Percentiles rank a stretch among this genome's conserved stretches.
These are phyloP conservation scores for Grapholita molesta DNA, from an alignment of 1,140 invertebrate species.

Conservation along the genomic window DNA sequence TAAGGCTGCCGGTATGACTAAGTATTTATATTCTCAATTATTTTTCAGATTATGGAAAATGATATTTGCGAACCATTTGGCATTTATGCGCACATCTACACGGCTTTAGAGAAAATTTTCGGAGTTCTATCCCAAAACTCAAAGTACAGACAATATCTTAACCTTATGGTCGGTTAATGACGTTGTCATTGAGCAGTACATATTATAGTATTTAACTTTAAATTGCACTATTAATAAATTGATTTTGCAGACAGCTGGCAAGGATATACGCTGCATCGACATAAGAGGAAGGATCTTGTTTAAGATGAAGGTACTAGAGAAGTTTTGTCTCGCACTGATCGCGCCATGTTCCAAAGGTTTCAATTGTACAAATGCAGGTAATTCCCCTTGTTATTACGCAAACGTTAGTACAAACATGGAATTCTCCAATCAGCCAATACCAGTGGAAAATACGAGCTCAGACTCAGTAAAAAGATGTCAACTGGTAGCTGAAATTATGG, in stretches of 20 bases:
- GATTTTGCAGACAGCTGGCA: slow-evolving; percentile 54
- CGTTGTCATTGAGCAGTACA: slow-evolving; percentile 9
- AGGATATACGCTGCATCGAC: slow-evolving; percentile 55
- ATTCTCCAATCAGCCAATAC: slow-evolving; percentile 44
- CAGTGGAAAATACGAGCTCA: slow-evolving; percentile 35
- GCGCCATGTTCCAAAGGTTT: slow-evolving; percentile 57
- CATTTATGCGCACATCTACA: slow-evolving; percentile 67
- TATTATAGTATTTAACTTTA: background rate
- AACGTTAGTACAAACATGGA: slow-evolving; percentile 44
- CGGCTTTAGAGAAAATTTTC: slow-evolving; percentile 67
- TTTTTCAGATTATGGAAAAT: slow-evolving; percentile 62
- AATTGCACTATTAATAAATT: background rate
- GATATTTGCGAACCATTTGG: slow-evolving; percentile 69
- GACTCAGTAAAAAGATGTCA: slow-evolving; percentile 62
- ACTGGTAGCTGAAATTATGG: slow-evolving; percentile 66
- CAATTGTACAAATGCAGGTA: slow-evolving; percentile 7
- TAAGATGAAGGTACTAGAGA: slow-evolving; percentile 67
- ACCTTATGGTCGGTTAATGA: slow-evolving; percentile 47
- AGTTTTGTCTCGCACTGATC: slow-evolving; percentile 60
- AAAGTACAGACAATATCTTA: slow-evolving; percentile 63
- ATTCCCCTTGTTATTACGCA: slow-evolving; percentile 56
- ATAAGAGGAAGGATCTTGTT: slow-evolving; percentile 68
- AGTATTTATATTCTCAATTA: background rate
- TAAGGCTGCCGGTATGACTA: background rate
- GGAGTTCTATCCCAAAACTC: slow-evolving; percentile 56